These are phyloP conservation scores for Thunnus thynnus DNA, from an alignment of 2,113 vertebrate species.

Conservation along the genomic window DNA sequence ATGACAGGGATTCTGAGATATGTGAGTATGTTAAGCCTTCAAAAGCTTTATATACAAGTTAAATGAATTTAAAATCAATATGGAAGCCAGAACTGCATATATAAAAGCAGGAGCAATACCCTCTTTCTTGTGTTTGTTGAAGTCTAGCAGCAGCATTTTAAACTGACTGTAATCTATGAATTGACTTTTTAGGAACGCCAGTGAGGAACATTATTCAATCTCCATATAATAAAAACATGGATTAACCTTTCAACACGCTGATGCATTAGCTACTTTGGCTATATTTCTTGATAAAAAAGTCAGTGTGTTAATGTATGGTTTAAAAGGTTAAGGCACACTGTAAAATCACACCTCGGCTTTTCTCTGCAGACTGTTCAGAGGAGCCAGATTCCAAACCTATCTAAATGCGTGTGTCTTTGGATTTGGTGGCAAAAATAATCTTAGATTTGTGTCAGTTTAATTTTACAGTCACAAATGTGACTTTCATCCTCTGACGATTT, in stretches of 20 bases:
- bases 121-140: slow-evolving; percentile 33
- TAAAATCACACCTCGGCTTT: background rate
- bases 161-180: slow-evolving; percentile 28
- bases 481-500: slow-evolving; percentile 37
- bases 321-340: background rate
- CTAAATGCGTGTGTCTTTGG: background rate
- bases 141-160: slow-evolving; percentile 43
- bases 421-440: background rate
- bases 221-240: slow-evolving; percentile 36
- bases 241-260: slow-evolving; percentile 23
- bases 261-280: slow-evolving; percentile 1
- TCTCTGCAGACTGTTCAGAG: background rate
- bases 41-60: slow-evolving; percentile 64
- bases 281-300: slow-evolving; percentile 3
- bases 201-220: slow-evolving; percentile 30
- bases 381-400: background rate
- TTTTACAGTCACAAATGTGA: slow-evolving; percentile 10
- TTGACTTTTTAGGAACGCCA: slow-evolving; percentile 19
- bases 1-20: slow-evolving; percentile 63
- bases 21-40: slow-evolving; percentile 57
- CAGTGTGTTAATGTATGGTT: slow-evolving; percentile 1
- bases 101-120: slow-evolving; percentile 34
- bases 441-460: slow-evolving; percentile 21
- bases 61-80: slow-evolving; percentile 60
- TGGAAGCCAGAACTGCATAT: slow-evolving; percentile 29